Evolutionary conservation across 2,797 vertebrate species (phyloP), one percentile per base, ranked within the genome.

Genomic region (Channallabes apus): DNA sequence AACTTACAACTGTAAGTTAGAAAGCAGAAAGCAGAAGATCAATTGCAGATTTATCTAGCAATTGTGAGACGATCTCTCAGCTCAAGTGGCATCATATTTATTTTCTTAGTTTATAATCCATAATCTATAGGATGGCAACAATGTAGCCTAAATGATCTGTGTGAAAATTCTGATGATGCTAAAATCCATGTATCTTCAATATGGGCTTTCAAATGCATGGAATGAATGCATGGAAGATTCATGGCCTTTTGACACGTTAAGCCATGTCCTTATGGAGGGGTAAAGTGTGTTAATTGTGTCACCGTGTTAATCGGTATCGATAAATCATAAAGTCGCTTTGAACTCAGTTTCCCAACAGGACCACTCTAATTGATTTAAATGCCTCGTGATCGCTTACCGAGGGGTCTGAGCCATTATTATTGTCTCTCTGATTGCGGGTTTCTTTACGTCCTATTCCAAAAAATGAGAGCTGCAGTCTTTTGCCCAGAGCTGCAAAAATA

Each of bases 351-450:
- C 96, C 96, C 96, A 97, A 96, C 96, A 90, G 90, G 90, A 86
- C 83, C 86, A 81, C 82, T 96, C 96, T 99, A 99, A 99, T 99
- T 99, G 98, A 99, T 99, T 99, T 98, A 97, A 99, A 99, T 98
- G 96, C 96, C 96, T 96, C 95, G 96, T 96, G 96, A 98, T 98
- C 97, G 97, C 96, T 94, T 97, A 94, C 95, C 96, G 97, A 97
- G 97, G 97, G 97, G 96, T 99, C 97, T 97, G 98, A 96, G 98
- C 95, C 95, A 97, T 96, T 97, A 96, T 94, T 94, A 97, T 98
- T 59, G 58, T 61, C 68, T 82, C 96, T 97, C 95, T 98, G 98
- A 99, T 97, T 97, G 97, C 95, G 78, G 72, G 54, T 86, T 95
- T 95, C 97, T 96, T 96, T 96, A 94, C 95, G 94, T 96, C 90